phyloP scores from a whole-genome alignment of 2,797 vertebrate genomes.

The Gallinago nigripennis region DNA sequence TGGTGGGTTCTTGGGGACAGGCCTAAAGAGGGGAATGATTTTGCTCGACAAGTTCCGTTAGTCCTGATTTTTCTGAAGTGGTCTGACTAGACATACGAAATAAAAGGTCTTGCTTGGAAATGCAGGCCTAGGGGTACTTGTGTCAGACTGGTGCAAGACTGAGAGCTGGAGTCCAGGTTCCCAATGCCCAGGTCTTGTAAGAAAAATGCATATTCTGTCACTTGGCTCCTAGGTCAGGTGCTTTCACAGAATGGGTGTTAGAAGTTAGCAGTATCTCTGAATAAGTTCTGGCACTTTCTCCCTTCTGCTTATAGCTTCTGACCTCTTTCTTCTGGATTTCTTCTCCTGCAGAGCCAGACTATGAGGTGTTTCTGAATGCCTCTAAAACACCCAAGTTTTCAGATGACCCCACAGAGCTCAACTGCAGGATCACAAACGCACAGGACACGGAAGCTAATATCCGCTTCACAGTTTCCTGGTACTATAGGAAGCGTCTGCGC shows the following conservation, averaged over 20 bases:
- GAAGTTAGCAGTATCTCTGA: not conserved
- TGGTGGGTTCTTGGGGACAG: not conserved
- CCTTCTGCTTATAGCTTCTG: not conserved
- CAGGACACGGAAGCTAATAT: slow-evolving; percentile 56
- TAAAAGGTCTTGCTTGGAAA: not conserved
- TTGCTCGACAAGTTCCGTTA: not conserved
- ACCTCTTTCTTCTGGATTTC: not conserved
- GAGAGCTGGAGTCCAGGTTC: not conserved
- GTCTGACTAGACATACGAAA: not conserved
- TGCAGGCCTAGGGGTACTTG: not conserved
- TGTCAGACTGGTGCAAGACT: not conserved
- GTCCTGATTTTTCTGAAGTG: not conserved
- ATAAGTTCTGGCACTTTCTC: not conserved
- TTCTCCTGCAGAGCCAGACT: slow-evolving; percentile 80
- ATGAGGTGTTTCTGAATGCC: slow-evolving; percentile 75
- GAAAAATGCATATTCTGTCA: not conserved
- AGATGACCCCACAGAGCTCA: slow-evolving; percentile 85
- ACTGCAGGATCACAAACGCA: slow-evolving; percentile 80
- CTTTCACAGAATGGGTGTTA: not conserved
- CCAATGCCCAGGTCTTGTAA: not conserved
- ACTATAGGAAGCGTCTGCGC: slow-evolving; percentile 73
- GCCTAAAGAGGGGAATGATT: not conserved
- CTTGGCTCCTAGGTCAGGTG: not conserved
- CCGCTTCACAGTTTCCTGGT: slow-evolving; percentile 86
- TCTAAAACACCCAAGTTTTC: slow-evolving; percentile 77